Percentiles rank a stretch among this genome's conserved stretches.
phyloP scores from a whole-genome alignment of 2,113 vertebrate genomes.

The Chionodraco myersi region DNA sequence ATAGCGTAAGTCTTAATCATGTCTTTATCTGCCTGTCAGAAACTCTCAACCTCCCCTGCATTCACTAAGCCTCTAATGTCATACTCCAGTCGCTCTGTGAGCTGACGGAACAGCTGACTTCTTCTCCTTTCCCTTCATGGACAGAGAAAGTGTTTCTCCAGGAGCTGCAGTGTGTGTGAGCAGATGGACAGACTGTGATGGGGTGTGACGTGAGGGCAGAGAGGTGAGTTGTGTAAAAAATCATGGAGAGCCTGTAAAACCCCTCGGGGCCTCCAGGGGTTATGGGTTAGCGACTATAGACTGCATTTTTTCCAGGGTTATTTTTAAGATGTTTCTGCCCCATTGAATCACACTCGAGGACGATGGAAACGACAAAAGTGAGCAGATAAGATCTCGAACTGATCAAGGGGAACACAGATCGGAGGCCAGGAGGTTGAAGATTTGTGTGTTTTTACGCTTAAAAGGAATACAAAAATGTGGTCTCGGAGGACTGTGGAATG shows the following conservation, averaged over 20 bases:
- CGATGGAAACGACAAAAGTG: conserved; percentile 29
- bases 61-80: conserved; percentile 34
- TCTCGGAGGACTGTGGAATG: not conserved
- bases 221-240: conserved; percentile 60
- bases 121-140: not conserved
- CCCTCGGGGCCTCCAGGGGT: conserved; percentile 34
- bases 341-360: conserved; percentile 26
- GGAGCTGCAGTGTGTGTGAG: conserved; percentile 14
- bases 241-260: conserved; percentile 46
- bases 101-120: not conserved
- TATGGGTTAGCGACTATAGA: conserved; percentile 29
- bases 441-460: not conserved
- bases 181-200: conserved; percentile 49
- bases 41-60: conserved; percentile 10
- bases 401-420: conserved; percentile 16
- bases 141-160: conserved; percentile 33
- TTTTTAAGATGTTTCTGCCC: conserved; percentile 61
- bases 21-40: conserved; percentile 56
- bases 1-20: conserved; percentile 49
- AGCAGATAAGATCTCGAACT: conserved; percentile 25
- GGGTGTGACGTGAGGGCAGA: conserved; percentile 63
- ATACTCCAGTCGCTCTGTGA: conserved; percentile 24
- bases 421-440: not conserved
- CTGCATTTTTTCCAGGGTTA: conserved; percentile 22
- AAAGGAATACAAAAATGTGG: not conserved